Base-by-base conservation (phyloP, 2,113 vertebrate genomes). In the Cranoglanis bouderius region DNA sequence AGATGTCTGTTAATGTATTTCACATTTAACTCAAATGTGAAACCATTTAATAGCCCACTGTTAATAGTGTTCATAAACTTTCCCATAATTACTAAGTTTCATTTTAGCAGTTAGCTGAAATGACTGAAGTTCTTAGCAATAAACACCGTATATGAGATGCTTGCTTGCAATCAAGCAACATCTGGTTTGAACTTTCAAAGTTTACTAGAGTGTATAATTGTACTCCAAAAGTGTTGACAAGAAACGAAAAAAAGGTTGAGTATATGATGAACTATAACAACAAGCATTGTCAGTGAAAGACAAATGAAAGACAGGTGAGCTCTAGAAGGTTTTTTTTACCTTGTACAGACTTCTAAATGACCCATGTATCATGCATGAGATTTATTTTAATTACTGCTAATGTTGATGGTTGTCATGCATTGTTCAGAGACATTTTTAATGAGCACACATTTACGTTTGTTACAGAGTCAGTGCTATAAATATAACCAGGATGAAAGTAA, bases 101-200 rank as follows among this genome's bases (percentile, higher is more conserved):
- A 88, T 82, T 29, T 40, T 6, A 57, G 51, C 78, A 72, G 86
- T 72, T 82, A 51, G 24, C 32, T 55, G 26, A 67, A 87, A 63
- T 82, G 46, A 80, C 75, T 81, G 55, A 87, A 80, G 14, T 35
- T 26, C 14, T 18, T 51, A 16, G 26, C 61, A 55, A 40, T 87
- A 87, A 82, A 82, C 26, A 53, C 35, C 1, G 2, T 29, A 49
- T 88, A 55, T 72, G 26, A 51, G 61, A 43, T 18, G 32, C 35
- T 12, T 38, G 43, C 24, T 49, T 57, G 78, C 63, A 72, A 82
- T 72, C 35, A 55, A 88, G 24, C 63, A 88, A 82, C 86, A 88
- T 88, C 63, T 88, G 86, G 3, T 87, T 51, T 70, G 46, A 82
- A 82, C 78, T 81, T 82, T 88, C 26, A 26, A 55, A 53, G 63